phyloP scores from a whole-genome alignment of 2,888 invertebrate species.

The Dendrolimus pini region DNA sequence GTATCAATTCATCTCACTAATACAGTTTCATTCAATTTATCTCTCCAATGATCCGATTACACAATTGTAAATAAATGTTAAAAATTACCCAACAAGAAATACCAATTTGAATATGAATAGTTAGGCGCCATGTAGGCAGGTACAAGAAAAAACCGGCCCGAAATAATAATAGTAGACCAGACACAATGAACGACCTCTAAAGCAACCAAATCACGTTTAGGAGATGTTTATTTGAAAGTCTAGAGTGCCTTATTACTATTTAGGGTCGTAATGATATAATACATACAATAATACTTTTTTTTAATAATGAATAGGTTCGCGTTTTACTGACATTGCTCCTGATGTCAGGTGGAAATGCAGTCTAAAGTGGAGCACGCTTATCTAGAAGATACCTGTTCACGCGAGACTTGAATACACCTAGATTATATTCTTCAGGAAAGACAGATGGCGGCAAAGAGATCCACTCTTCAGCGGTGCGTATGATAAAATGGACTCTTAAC shows the following conservation, averaged over 20 bases:
- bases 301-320: too few relatives aligned
- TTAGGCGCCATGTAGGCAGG: slow-evolving; percentile 72
- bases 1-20: slow-evolving; percentile 51
- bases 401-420: too few relatives aligned
- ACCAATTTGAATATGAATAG: slow-evolving; percentile 73
- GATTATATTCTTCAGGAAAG: too few relatives aligned
- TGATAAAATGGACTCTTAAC: too few relatives aligned
- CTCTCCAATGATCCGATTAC: slow-evolving; percentile 51
- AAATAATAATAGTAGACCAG: slow-evolving; percentile 63
- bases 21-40: slow-evolving; percentile 45
- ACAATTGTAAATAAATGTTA: slow-evolving; percentile 67
- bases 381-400: too few relatives aligned
- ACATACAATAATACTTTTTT: too few relatives aligned
- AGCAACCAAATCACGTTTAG: slow-evolving; percentile 60
- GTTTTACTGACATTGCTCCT: too few relatives aligned
- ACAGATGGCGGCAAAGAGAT: too few relatives aligned
- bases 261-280: slow-evolving; percentile 28
- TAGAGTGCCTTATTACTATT: slow-evolving; percentile 47
- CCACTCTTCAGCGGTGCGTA: too few relatives aligned
- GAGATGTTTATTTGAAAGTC: slow-evolving; percentile 66
- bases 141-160: slow-evolving; percentile 71
- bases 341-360: too few relatives aligned
- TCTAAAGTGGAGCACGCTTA: too few relatives aligned
- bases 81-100: slow-evolving; percentile 68
- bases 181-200: slow-evolving; percentile 63